Conservation (phyloP, 2,113 vertebrate genomes). For the Tetrao urogallus region DNA sequence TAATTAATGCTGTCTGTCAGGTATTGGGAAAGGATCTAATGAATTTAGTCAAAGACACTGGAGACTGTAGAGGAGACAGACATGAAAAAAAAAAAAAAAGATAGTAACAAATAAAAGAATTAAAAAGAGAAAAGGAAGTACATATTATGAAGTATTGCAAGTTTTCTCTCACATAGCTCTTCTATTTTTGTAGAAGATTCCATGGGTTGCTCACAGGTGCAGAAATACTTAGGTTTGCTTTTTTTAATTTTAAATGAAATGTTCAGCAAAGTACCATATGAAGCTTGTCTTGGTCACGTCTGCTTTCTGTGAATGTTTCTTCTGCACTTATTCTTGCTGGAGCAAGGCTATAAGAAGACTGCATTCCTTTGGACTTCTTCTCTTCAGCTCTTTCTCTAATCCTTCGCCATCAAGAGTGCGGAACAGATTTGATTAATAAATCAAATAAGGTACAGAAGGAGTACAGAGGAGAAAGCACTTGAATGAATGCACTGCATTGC, state of each 20-base stretch:
- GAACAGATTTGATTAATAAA: not conserved
- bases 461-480: not conserved
- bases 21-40: not conserved
- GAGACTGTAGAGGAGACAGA: not conserved
- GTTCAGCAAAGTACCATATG: not conserved
- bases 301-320: not conserved
- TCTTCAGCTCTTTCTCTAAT: not conserved
- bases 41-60: not conserved
- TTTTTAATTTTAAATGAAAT: not conserved
- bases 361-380: not conserved
- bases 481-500: not conserved
- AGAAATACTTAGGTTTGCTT: not conserved
- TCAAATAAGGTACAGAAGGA: not conserved
- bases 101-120: not conserved
- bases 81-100: not conserved
- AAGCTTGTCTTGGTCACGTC: not conserved
- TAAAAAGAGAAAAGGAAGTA: not conserved
- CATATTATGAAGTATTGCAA: not conserved
- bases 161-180: not conserved
- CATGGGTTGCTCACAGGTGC: not conserved
- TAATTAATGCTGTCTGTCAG: accelerated
- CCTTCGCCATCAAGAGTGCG: not conserved
- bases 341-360: not conserved
- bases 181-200: not conserved
- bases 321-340: not conserved